Percentiles rank a stretch among this genome's conserved stretches.
Conservation (phyloP, 2,888 invertebrate species). For the Tortricodes alternella region DNA sequence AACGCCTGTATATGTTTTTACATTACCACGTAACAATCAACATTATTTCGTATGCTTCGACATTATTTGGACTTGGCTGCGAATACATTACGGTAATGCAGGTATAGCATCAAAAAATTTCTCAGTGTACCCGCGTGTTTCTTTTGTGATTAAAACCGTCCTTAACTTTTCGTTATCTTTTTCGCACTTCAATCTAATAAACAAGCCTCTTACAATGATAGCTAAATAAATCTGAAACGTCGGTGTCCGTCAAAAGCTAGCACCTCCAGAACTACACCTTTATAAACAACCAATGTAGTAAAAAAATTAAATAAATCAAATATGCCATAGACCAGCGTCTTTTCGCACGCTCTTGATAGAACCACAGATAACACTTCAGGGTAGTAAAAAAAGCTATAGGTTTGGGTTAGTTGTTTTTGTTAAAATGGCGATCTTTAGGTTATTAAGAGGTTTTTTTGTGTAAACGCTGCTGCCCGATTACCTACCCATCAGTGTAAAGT, state of each 20-base stretch:
- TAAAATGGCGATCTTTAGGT: slow-evolving; percentile 37
- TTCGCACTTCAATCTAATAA: slow-evolving; percentile 56
- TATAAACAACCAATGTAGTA: slow-evolving; percentile 41
- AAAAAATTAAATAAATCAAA: slow-evolving; percentile 39
- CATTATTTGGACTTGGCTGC: too few relatives aligned
- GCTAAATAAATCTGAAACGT: slow-evolving; percentile 51
- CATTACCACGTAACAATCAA: too few relatives aligned
- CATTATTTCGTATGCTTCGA: too few relatives aligned
- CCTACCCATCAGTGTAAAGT: too few relatives aligned
- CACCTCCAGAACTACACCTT: slow-evolving; percentile 41
- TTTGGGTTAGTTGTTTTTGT: slow-evolving; percentile 44
- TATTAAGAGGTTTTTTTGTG: background rate
- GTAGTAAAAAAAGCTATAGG: slow-evolving; percentile 32
- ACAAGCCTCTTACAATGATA: slow-evolving; percentile 49
- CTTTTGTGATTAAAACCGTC: slow-evolving; percentile 25
- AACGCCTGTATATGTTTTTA: too few relatives aligned
- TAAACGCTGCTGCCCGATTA: too few relatives aligned
- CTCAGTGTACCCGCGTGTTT: too few relatives aligned
- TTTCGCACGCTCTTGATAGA: slow-evolving; percentile 74
- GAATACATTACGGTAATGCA: too few relatives aligned
- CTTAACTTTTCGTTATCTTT: slow-evolving; percentile 34
- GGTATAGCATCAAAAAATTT: too few relatives aligned
- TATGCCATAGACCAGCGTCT: slow-evolving; percentile 41
- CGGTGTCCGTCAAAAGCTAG: slow-evolving; percentile 69
- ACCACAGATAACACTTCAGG: slow-evolving; percentile 59